Percentiles rank a stretch among this genome's conserved stretches.
phyloP scores from a whole-genome alignment of 1,140 invertebrate species.

The Anthonomus grandis region DNA sequence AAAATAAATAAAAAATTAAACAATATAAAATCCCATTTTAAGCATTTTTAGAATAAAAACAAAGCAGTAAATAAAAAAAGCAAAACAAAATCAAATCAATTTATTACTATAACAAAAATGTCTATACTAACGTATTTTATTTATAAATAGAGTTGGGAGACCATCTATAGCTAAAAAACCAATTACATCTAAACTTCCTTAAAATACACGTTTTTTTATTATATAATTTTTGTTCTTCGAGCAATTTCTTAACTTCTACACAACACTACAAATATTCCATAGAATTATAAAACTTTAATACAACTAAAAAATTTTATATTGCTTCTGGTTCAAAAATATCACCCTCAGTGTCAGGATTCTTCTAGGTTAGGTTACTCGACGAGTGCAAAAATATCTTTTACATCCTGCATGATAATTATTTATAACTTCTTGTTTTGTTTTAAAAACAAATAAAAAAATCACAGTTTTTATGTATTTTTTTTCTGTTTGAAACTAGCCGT shows the following conservation, averaged over 20 bases:
- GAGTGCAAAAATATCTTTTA: constrained; percentile 26
- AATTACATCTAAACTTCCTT: neutral
- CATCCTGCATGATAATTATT: constrained; percentile 17
- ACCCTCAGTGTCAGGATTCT: constrained; percentile 40
- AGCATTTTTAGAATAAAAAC: no score
- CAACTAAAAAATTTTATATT: constrained; percentile 35
- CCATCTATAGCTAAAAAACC: neutral
- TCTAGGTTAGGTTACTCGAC: constrained; percentile 11
- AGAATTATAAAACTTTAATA: no score
- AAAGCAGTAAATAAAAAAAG: no score
- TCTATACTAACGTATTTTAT: neutral
- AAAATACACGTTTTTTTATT: neutral
- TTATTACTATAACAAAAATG: no score
- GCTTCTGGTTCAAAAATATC: constrained; percentile 46
- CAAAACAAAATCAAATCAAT: no score
- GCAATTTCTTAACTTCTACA: neutral
- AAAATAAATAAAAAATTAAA: no score
- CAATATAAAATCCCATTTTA: no score
- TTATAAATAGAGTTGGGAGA: no score
- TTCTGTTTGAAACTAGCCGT: constrained; percentile 5
- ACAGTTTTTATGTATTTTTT: constrained; percentile 14
- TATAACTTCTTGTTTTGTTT: constrained; percentile 17
- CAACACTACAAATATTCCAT: no score
- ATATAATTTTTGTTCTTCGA: neutral
- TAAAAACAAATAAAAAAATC: constrained; percentile 21